These are phyloP conservation scores for Ibidorhyncha struthersii DNA, from an alignment of 2,113 vertebrate genomes.

Conservation along the genomic window DNA sequence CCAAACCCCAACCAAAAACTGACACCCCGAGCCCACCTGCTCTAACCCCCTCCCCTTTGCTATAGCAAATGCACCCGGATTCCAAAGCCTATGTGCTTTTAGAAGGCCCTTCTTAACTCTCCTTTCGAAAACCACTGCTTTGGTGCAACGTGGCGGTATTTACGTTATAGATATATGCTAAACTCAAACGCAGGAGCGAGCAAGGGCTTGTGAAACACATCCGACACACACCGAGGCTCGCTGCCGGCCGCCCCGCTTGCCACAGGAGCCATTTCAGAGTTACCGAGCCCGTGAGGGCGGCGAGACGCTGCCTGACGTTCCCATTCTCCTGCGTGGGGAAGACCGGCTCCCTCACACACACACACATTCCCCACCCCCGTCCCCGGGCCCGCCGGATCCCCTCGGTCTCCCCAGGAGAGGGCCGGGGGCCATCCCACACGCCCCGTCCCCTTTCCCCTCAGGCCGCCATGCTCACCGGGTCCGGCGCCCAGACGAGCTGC, in stretches of 20 bases:
- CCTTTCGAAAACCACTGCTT: background rate
- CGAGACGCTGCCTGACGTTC: background rate
- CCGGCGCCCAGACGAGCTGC: background rate
- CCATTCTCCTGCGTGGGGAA: background rate
- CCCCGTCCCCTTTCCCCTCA: background rate
- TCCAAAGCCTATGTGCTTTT: rapidly evolving
- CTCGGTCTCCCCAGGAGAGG: background rate
- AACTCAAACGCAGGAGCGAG: background rate
- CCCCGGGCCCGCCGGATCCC: too few relatives aligned
- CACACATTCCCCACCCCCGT: too few relatives aligned
- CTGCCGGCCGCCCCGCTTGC: background rate
- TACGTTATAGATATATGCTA: rapidly evolving
- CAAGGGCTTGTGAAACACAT: background rate
- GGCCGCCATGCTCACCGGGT: constrained; percentile 7
- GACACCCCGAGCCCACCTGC: background rate
- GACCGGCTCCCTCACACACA: background rate
- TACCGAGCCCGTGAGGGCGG: rapidly evolving
- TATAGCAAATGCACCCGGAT: rapidly evolving
- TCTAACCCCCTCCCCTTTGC: background rate
- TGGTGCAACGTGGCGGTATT: rapidly evolving
- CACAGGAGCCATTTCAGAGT: background rate
- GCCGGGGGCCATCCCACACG: background rate
- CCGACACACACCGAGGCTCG: background rate
- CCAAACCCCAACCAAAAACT: background rate
- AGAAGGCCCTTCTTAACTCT: background rate